Evolutionary conservation across 2,888 invertebrate genomes (phyloP), one percentile per base, ranked within the genome.

Genomic region (Hedya salicella): DNA sequence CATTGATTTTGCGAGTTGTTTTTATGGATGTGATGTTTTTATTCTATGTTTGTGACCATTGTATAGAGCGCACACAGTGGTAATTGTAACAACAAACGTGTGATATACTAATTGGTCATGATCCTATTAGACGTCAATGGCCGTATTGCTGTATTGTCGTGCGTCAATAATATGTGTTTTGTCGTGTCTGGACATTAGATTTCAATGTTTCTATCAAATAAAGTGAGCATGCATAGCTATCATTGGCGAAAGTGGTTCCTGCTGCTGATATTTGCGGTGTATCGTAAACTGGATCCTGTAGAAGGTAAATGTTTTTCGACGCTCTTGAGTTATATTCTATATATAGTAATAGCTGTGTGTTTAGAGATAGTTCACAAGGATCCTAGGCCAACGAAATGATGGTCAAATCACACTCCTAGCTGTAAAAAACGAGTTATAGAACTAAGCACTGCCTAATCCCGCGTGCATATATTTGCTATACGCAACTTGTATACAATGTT

Each of bases 161-260:
- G 60, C 66, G 32, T 83, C 82, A 83, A 78, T 87, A 85, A 73
- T 78, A 80, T 79, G 80, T 85, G 81, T 87, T 86, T 83, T 80
- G 72, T 75, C 78, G 73, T 78, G 75, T 77, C 70, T 73, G 75
- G 79, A 78, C 72, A 80, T 46, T 85, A 80, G 75, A 78, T 80
- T 78, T 74, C 76, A 68, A 89, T 90, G 89, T 81, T 86, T 81
- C 68, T 77, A 62, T 72, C 70, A 69, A 85, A 81, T 70, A 82
- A 86, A 85, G 79, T 81, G 71, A 84, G 77, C 69, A 87, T 89
- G 89, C 80, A 83, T 77, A 81, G 70, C 79, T 79, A 82, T 69
- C 76, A 78, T 71, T 79, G 82, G 78, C 81, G 81, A 59, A 89
- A 85, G 80, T 87, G 84, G 84, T 78, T 86, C 64, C 73, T 88